Evolutionary conservation across 2,888 invertebrate species (phyloP).

Genomic region (Platypus cylindrus): DNA sequence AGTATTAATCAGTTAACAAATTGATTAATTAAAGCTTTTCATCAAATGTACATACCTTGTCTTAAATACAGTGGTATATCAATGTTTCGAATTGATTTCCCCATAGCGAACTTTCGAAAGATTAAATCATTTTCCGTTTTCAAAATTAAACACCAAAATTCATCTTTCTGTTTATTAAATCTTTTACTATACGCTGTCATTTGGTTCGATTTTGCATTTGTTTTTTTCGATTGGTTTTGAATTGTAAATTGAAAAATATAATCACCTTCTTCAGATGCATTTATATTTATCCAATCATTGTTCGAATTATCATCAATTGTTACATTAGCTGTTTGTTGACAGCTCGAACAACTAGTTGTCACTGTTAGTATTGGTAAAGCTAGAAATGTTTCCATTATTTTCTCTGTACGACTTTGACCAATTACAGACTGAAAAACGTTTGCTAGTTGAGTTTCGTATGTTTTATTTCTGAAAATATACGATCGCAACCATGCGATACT

Average conservation of each 20-base stretch:
- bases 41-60: slow-evolving; percentile 34
- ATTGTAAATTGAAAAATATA: too few relatives aligned
- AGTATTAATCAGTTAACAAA: slow-evolving; percentile 1
- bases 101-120: slow-evolving; percentile 66
- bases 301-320: slow-evolving; percentile 6
- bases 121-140: slow-evolving; percentile 64
- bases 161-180: slow-evolving; percentile 88
- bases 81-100: slow-evolving; percentile 23
- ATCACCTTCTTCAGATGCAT: slow-evolving; percentile 14
- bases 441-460: slow-evolving; percentile 11
- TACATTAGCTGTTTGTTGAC: slow-evolving; percentile 7
- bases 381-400: slow-evolving; percentile 27
- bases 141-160: slow-evolving; percentile 87
- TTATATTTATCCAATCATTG: slow-evolving; percentile 7
- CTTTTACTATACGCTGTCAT: slow-evolving; percentile 61
- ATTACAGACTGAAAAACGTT: slow-evolving; percentile 21
- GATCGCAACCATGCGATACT: slow-evolving; percentile 7
- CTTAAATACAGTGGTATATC: slow-evolving; percentile 48
- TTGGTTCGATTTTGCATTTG: too few relatives aligned
- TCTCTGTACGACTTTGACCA: slow-evolving; percentile 16
- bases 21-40: not conserved
- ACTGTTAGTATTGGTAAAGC: slow-evolving; percentile 24
- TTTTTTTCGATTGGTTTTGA: too few relatives aligned
- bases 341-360: slow-evolving; percentile 11
- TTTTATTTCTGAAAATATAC: slow-evolving; percentile 9